These are phyloP conservation scores for Pseudomyrmex dendroicus DNA, from an alignment of 1,140 invertebrate species.

Conservation along the genomic window DNA sequence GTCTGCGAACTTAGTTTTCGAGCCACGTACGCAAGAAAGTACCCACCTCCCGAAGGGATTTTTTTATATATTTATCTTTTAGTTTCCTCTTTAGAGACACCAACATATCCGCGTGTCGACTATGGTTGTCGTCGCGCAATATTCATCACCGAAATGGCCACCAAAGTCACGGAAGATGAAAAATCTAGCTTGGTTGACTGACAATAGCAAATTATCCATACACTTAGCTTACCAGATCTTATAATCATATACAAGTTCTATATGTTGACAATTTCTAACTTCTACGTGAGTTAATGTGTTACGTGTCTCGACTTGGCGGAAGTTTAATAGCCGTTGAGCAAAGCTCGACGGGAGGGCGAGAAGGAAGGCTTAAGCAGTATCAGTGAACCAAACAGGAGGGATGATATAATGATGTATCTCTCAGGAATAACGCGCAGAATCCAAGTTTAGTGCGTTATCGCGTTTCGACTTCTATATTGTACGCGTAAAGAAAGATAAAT, in stretches of 20 bases:
- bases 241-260: constrained; percentile 19
- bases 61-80: too few species aligned
- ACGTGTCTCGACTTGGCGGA: constrained; percentile 29
- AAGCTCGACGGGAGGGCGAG: not conserved
- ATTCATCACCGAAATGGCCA: too few species aligned
- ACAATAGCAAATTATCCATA: not conserved
- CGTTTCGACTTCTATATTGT: not conserved
- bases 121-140: not conserved
- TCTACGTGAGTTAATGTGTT: constrained; percentile 31
- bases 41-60: too few species aligned
- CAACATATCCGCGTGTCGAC: constrained; percentile 11
- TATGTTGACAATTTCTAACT: constrained; percentile 29
- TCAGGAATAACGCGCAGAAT: not conserved
- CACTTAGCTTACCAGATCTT: not conserved
- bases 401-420: constrained; percentile 18
- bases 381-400: not conserved
- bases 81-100: not conserved
- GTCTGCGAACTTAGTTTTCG: constrained; percentile 16
- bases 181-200: not conserved
- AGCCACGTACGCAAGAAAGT: not conserved
- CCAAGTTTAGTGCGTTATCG: not conserved
- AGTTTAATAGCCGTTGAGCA: constrained; percentile 39
- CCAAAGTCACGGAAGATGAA: not conserved
- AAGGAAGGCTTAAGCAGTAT: constrained; percentile 6
- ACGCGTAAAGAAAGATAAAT: not conserved